Evolutionary conservation across 2,113 vertebrate species (phyloP).

Genomic region (Oncorhynchus kisutch): DNA sequence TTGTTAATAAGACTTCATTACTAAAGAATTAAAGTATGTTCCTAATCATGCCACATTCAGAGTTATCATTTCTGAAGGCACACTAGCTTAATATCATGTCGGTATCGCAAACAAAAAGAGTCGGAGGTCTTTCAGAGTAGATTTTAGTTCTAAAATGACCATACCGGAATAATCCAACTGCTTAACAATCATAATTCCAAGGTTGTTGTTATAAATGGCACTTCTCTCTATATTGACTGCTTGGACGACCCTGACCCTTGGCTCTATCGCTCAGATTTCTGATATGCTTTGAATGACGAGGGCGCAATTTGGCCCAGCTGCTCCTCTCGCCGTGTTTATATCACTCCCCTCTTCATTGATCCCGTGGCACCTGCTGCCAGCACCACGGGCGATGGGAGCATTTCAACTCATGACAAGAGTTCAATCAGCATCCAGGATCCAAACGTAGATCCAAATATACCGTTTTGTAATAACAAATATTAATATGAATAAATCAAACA

Average conservation of each 20-base stretch:
- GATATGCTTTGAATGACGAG: constrained; percentile 69
- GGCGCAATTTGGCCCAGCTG: constrained; percentile 69
- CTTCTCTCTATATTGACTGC: constrained; percentile 56
- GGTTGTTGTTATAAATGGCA: constrained; percentile 53
- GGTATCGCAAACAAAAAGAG: not conserved
- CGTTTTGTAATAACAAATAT: no score
- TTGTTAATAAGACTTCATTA: not conserved
- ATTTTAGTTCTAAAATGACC: not conserved
- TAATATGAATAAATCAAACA: no score
- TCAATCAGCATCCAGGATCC: no score
- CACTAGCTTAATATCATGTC: not conserved
- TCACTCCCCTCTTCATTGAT: constrained; percentile 47
- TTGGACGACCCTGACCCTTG: constrained; percentile 63
- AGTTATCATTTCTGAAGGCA: not conserved
- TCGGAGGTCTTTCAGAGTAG: not conserved
- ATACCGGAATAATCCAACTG: not conserved
- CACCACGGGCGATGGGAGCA: constrained; percentile 27
- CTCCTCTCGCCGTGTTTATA: constrained; percentile 66
- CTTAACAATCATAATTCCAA: constrained; percentile 57
- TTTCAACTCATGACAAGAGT: no score
- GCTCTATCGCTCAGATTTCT: constrained; percentile 60
- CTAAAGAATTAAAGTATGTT: not conserved
- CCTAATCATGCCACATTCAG: not conserved
- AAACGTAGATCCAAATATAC: no score
- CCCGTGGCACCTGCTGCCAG: constrained; percentile 63